These are phyloP conservation scores for Mesaphorura yosii DNA, from an alignment of 1,140 invertebrate genomes.

Conservation along the genomic window DNA sequence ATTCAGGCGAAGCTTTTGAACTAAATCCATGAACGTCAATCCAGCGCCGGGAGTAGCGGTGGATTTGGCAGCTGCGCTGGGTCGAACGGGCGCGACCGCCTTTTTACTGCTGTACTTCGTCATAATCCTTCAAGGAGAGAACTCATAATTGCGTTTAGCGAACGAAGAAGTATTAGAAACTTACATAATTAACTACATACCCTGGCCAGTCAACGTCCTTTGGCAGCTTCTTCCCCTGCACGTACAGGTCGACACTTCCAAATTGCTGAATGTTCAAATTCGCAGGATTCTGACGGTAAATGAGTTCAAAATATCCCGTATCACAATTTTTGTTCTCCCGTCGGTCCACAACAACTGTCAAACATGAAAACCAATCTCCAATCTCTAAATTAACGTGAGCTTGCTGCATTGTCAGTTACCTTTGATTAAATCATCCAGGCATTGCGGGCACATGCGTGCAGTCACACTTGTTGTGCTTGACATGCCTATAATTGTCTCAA, in stretches of 20 bases:
- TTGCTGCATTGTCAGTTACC: conserved; percentile 43
- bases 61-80: background rate
- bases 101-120: conserved; percentile 17
- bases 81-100: background rate
- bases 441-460: conserved; percentile 67
- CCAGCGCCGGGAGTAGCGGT: background rate
- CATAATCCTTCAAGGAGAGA: conserved; percentile 15
- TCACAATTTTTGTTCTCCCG: conserved; percentile 61
- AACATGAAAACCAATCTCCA: conserved; percentile 5
- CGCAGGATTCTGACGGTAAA: conserved; percentile 52
- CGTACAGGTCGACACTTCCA: conserved; percentile 60
- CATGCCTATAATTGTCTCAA: too few relatives aligned
- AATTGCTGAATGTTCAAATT: conserved; percentile 59
- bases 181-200: conserved; percentile 4
- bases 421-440: conserved; percentile 84
- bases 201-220: conserved; percentile 29
- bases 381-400: background rate
- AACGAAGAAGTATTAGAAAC: background rate
- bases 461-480: conserved; percentile 79
- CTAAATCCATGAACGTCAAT: conserved; percentile 23
- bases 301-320: conserved; percentile 74
- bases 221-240: conserved; percentile 49
- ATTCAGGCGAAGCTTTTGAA: conserved; percentile 14
- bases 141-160: background rate
- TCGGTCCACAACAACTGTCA: conserved; percentile 75